These are phyloP conservation scores for Lipophrys pholis DNA, from an alignment of 2,113 vertebrate species.

Conservation along the genomic window DNA sequence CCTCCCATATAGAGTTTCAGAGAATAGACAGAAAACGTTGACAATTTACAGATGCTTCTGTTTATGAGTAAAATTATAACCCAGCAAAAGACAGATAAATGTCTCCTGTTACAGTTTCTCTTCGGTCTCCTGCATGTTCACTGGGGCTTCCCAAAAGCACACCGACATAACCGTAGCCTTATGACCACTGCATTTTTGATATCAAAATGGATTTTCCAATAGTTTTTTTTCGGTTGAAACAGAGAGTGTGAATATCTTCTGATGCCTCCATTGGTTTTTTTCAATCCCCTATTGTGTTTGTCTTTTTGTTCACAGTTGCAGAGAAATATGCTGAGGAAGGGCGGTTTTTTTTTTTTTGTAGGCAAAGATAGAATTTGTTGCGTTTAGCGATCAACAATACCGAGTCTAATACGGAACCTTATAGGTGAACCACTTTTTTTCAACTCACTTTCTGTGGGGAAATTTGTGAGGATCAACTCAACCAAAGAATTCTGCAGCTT, in stretches of 20 bases:
- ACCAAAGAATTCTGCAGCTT: constrained; percentile 33
- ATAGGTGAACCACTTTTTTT: background rate
- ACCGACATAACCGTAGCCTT: no score
- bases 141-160: background rate
- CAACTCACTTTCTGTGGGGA: background rate
- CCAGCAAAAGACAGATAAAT: background rate
- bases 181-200: background rate
- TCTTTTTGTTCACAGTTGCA: background rate
- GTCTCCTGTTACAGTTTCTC: background rate
- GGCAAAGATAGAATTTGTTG: constrained; percentile 13
- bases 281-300: background rate
- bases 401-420: constrained; percentile 4
- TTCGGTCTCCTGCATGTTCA: background rate
- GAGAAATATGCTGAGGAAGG: background rate
- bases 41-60: background rate
- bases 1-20: constrained; percentile 17
- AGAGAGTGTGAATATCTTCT: background rate
- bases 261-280: background rate
- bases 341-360: background rate
- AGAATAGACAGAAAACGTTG: background rate
- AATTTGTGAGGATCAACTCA: constrained; percentile 20
- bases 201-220: constrained; percentile 41
- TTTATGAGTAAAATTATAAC: constrained; percentile 1
- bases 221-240: constrained; percentile 24
- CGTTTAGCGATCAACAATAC: constrained; percentile 13